Conservation (phyloP, 2,797 vertebrate species). For the Cossypha caffra region DNA sequence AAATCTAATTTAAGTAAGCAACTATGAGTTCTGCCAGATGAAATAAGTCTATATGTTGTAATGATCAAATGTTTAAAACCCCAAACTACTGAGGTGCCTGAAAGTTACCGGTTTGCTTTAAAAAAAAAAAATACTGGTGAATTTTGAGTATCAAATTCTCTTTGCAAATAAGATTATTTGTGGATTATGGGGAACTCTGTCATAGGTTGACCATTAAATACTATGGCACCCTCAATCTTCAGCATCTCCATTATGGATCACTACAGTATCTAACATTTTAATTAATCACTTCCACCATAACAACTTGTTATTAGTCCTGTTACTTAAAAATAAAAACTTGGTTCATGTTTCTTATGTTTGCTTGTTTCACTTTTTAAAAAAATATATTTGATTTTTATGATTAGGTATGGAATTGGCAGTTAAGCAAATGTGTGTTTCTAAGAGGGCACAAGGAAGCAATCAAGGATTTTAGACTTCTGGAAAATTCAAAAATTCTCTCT, state of each 20-base stretch:
- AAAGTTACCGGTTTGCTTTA: neutral
- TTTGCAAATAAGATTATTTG: neutral
- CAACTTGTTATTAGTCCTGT: neutral
- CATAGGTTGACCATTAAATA: neutral
- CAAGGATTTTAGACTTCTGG: constrained; percentile 85
- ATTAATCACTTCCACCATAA: neutral
- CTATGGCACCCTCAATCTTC: neutral
- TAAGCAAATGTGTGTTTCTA: constrained; percentile 77
- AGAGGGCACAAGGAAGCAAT: constrained; percentile 89
- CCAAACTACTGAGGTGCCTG: neutral
- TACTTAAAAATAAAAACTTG: neutral
- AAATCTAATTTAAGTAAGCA: neutral
- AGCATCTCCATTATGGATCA: neutral
- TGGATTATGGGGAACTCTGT: neutral
- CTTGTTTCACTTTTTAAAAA: neutral
- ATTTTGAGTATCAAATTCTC: neutral
- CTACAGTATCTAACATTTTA: neutral
- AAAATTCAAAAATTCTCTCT: constrained; percentile 81
- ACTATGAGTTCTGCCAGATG: neutral
- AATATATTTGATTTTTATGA: neutral
- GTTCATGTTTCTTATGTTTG: neutral
- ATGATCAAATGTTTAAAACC: neutral
- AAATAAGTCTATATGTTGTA: neutral
- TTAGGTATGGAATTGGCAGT: constrained; percentile 91
- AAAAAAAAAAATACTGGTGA: neutral